Conservation (phyloP, 2,888 invertebrate genomes). For the Philhelius pedissequus region DNA sequence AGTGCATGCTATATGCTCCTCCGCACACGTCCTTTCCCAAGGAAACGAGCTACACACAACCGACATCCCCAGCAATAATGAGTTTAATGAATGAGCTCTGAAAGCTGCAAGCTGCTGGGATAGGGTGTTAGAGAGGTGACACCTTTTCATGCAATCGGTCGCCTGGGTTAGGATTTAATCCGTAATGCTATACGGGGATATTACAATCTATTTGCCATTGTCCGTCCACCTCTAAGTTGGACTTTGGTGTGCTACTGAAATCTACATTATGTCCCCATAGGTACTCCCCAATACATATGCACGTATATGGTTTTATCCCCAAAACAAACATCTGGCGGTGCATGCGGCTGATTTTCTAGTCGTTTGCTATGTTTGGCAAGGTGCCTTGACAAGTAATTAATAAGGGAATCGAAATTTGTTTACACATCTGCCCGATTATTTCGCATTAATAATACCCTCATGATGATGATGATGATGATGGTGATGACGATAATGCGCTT, state of each 20-base stretch:
- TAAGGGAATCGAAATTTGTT: slow-evolving; percentile 72
- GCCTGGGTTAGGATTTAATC: slow-evolving; percentile 24
- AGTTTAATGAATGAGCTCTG: slow-evolving; percentile 65
- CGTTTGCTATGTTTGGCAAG: slow-evolving; percentile 70
- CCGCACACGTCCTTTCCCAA: neutral
- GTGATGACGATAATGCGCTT: slow-evolving; percentile 48
- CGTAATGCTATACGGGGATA: slow-evolving; percentile 27
- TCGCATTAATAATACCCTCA: slow-evolving; percentile 72
- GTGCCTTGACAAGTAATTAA: slow-evolving; percentile 73
- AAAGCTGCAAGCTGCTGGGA: neutral
- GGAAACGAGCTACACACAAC: slow-evolving; percentile 12
- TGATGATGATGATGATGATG: slow-evolving; percentile 54
- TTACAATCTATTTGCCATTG: slow-evolving; percentile 58
- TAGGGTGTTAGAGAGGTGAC: slow-evolving; percentile 8
- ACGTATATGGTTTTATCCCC: slow-evolving; percentile 6
- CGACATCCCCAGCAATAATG: slow-evolving; percentile 62
- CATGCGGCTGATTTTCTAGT: slow-evolving; percentile 67
- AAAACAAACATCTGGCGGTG: slow-evolving; percentile 68
- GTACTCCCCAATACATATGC: neutral
- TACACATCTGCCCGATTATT: slow-evolving; percentile 72
- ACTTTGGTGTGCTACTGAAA: neutral
- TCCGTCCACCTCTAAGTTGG: slow-evolving; percentile 47
- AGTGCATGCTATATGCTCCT: slow-evolving; percentile 3
- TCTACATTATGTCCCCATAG: neutral
- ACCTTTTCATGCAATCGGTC: slow-evolving; percentile 47